These are phyloP conservation scores for Rhodeus uyekii DNA, from an alignment of 2,797 vertebrate species.

Conservation along the genomic window DNA sequence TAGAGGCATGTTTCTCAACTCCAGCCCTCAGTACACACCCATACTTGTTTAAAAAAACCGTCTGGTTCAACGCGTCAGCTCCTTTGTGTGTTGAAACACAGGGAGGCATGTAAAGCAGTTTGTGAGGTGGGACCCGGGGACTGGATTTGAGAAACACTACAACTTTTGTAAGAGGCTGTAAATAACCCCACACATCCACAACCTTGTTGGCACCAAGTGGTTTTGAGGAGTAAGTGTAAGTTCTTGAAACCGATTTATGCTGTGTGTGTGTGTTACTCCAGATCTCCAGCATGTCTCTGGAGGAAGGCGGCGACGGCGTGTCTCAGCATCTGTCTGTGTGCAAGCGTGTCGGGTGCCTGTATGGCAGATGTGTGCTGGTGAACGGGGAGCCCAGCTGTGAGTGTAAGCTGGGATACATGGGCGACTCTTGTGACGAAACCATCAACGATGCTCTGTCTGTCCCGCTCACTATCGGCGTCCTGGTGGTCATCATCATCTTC, in stretches of 20 bases:
- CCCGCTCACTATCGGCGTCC: constrained; percentile 73
- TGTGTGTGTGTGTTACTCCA: not conserved
- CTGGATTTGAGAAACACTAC: not conserved
- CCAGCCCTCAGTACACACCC: not conserved
- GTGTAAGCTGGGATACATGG: constrained; percentile 80
- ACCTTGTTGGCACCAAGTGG: not conserved
- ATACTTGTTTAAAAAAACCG: not conserved
- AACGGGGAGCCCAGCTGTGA: constrained; percentile 69
- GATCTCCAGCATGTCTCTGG: constrained; percentile 23
- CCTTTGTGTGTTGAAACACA: not conserved
- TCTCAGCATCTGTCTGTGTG: constrained; percentile 67
- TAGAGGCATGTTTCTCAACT: not conserved
- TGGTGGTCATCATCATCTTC: constrained; percentile 67
- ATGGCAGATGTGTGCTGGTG: constrained; percentile 72
- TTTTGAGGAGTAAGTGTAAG: not conserved
- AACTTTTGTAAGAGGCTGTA: not conserved
- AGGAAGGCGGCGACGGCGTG: too few relatives aligned
- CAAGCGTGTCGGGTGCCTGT: constrained; percentile 69
- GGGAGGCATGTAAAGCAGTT: too few relatives aligned
- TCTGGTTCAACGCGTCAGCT: not conserved
- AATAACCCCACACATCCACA: not conserved
- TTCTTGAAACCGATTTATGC: not conserved
- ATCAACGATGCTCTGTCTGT: constrained; percentile 67
- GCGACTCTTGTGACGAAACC: constrained; percentile 74
- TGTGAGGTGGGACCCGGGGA: not conserved